A percentile compares a stretch with the other conserved stretches of the same genome.
Conservation (phyloP, 2,888 invertebrate species). For the Phortica okadai region DNA sequence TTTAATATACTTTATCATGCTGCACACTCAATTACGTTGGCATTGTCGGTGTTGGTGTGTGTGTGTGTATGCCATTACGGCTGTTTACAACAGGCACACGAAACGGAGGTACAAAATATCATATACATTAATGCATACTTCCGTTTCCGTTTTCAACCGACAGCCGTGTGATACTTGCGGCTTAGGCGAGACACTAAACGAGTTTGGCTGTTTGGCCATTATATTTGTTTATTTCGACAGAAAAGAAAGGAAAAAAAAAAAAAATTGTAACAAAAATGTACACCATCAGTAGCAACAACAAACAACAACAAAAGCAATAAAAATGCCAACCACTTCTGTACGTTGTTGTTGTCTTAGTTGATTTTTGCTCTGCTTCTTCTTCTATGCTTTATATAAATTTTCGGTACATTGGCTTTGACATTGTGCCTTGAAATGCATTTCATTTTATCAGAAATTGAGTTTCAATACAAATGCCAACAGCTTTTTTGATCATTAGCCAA, state of each 20-base stretch:
- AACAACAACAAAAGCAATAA: not conserved
- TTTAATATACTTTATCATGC: conserved; percentile 13
- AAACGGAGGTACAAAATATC: not conserved
- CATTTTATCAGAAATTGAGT: not conserved
- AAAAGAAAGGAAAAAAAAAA: conserved; percentile 49
- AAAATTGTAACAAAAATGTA: conserved; percentile 36
- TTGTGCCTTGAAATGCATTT: not conserved
- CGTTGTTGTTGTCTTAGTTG: not conserved
- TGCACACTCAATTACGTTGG: conserved; percentile 14
- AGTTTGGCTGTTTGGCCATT: conserved; percentile 49
- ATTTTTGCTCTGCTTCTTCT: too few species aligned
- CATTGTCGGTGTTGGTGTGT: not conserved
- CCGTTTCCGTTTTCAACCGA: conserved; percentile 42
- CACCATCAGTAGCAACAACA: not conserved
- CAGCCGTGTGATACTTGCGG: conserved; percentile 60
- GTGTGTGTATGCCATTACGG: not conserved
- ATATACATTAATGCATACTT: not conserved
- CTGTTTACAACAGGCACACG: not conserved
- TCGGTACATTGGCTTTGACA: conserved; percentile 12
- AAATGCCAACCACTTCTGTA: not conserved
- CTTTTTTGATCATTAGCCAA: conserved; percentile 60
- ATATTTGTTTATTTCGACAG: conserved; percentile 55
- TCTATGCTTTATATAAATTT: not conserved
- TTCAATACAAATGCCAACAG: conserved; percentile 19
- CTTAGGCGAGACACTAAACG: conserved; percentile 49